Evolutionary conservation across 1,140 invertebrate species (phyloP).

Genomic region (Psilanteris sp.): DNA sequence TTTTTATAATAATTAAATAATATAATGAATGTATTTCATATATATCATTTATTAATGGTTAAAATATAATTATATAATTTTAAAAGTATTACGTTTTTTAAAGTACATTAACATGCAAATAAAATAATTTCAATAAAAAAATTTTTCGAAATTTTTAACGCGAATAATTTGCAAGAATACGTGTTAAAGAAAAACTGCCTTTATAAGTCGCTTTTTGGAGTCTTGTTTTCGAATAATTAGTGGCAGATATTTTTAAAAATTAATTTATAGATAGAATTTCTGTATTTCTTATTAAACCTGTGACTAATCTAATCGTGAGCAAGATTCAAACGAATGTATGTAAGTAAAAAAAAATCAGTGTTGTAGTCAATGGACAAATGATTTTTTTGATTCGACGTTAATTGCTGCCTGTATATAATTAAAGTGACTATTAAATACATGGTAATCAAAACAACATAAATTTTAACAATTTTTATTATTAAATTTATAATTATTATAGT

Average conservation of each 20-base stretch:
- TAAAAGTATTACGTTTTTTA: too few species aligned
- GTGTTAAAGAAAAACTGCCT: constrained; percentile 1
- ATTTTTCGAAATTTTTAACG: background rate
- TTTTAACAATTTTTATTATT: constrained; percentile 1
- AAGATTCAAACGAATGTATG: constrained; percentile 2
- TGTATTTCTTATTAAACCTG: background rate
- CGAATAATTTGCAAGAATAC: background rate
- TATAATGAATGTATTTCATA: too few species aligned
- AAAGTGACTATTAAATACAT: constrained; percentile 7
- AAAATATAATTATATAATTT: too few species aligned
- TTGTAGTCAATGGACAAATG: constrained; percentile 1
- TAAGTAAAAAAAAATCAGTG: constrained; percentile 6
- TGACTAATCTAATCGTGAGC: constrained; percentile 2
- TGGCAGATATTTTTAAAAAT: background rate
- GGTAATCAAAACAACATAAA: too few species aligned
- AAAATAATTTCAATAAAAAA: too few species aligned
- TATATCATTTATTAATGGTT: too few species aligned
- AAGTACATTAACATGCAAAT: too few species aligned
- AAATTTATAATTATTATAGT: too few species aligned
- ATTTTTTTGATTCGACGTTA: constrained; percentile 15
- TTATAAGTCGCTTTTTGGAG: constrained; percentile 1
- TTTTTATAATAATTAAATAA: too few species aligned
- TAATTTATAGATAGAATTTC: background rate
- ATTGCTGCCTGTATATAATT: constrained; percentile 21
- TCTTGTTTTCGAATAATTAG: constrained; percentile 3